Percentiles rank a stretch among this genome's conserved stretches.
Evolutionary conservation across 2,888 invertebrate species (phyloP).

Genomic region (Aquatica leii): DNA sequence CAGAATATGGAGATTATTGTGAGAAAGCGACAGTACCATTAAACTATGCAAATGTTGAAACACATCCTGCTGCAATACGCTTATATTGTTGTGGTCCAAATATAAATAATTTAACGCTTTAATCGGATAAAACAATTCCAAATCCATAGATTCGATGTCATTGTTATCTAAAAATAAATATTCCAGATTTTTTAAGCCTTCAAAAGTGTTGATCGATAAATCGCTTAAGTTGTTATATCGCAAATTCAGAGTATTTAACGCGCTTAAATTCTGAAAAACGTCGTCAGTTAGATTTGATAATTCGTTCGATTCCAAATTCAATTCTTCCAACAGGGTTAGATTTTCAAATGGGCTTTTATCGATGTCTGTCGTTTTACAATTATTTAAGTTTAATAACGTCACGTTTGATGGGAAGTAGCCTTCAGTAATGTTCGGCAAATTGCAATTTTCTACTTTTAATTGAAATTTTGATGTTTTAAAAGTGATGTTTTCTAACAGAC

Average conservation of each 20-base stretch:
- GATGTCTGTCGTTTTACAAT: conserved; percentile 22
- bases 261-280: conserved; percentile 13
- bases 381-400: conserved; percentile 14
- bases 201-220: neutral
- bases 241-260: conserved; percentile 12
- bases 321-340: conserved; percentile 15
- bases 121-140: neutral
- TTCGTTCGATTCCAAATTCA: conserved; percentile 14
- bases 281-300: conserved; percentile 9
- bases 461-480: conserved; percentile 8
- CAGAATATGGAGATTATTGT: conserved; percentile 19
- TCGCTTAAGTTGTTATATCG: conserved; percentile 14
- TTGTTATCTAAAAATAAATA: conserved; percentile 22
- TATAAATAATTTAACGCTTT: conserved; percentile 16
- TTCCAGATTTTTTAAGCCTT: conserved; percentile 1
- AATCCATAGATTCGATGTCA: neutral
- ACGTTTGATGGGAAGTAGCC: conserved; percentile 18
- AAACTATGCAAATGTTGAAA: conserved; percentile 13
- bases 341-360: neutral
- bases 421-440: conserved; percentile 1
- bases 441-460: conserved; percentile 17
- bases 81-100: conserved; percentile 19
- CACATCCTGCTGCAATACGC: neutral
- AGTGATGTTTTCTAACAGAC: conserved; percentile 11
- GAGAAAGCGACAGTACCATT: conserved; percentile 11